Percentiles rank a stretch among this genome's conserved stretches.
These are phyloP conservation scores for Limnodromus scolopaceus DNA, from an alignment of 2,797 vertebrate genomes.

Conservation along the genomic window DNA sequence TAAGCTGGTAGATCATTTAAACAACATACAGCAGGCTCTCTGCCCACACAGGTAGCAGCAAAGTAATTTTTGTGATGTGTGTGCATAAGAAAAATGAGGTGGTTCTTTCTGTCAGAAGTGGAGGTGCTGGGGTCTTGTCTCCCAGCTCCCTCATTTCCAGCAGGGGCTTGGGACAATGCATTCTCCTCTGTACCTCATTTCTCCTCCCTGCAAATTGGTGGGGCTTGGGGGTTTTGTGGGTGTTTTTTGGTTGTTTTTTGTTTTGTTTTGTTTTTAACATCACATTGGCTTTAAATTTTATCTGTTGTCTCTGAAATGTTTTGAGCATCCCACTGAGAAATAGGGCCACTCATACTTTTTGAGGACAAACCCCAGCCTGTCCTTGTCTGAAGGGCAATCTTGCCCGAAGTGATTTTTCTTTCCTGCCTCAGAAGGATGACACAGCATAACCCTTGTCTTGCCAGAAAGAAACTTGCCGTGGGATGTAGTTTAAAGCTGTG, in stretches of 20 bases:
- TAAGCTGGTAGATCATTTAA: constrained; percentile 1
- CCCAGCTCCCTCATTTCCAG: background rate
- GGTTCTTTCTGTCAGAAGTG: background rate
- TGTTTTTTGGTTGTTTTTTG: background rate
- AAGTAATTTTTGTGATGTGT: background rate
- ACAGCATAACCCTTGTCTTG: background rate
- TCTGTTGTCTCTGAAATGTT: background rate
- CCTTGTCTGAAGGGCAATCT: background rate
- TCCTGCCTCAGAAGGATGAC: background rate
- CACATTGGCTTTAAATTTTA: background rate
- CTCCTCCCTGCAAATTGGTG: background rate
- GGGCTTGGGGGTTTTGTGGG: background rate
- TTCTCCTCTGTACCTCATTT: background rate
- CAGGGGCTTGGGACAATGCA: background rate
- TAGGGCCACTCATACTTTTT: background rate
- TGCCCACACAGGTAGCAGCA: background rate
- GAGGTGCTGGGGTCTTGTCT: background rate
- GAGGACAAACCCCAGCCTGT: background rate
- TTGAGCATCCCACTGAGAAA: background rate
- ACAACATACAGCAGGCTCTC: background rate
- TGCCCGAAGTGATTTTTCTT: background rate
- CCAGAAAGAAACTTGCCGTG: background rate
- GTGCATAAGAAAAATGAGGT: background rate
- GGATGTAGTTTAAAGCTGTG: background rate
- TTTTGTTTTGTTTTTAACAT: background rate